These are phyloP conservation scores for Linnaemya vulpina DNA, from an alignment of 2,888 invertebrate species.

Conservation along the genomic window DNA sequence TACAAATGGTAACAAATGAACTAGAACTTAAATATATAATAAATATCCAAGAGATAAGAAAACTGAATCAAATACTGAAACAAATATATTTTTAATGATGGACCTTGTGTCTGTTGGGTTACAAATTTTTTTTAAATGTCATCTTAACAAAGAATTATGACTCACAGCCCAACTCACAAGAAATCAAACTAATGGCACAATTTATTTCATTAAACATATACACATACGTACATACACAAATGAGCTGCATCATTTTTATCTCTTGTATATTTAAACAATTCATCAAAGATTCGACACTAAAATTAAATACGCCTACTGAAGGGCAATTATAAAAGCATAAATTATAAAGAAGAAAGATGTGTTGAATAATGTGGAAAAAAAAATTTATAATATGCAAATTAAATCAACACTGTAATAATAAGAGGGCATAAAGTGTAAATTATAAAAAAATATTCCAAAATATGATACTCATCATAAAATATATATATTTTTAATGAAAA, in stretches of 20 bases:
- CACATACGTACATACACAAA: constrained; percentile 47
- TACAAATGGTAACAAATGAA: too few species aligned
- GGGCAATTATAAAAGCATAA: constrained; percentile 70
- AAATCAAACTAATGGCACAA: neutral
- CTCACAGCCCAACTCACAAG: neutral
- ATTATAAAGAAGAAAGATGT: constrained; percentile 55
- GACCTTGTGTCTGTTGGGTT: neutral
- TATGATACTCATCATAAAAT: constrained; percentile 61
- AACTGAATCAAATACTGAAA: too few species aligned
- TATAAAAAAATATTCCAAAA: constrained; percentile 30
- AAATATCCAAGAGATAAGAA: too few species aligned
- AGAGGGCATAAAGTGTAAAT: constrained; percentile 64
- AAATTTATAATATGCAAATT: constrained; percentile 58
- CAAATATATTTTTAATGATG: neutral
- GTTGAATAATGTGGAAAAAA: constrained; percentile 48
- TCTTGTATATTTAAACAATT: constrained; percentile 27
- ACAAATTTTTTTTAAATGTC: neutral
- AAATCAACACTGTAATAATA: constrained; percentile 64
- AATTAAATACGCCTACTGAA: constrained; percentile 69
- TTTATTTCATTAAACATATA: constrained; percentile 4
- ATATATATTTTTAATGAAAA: constrained; percentile 5
- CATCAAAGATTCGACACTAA: constrained; percentile 64
- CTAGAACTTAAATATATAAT: too few species aligned
- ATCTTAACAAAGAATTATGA: constrained; percentile 4
- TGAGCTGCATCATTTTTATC: constrained; percentile 42